Conservation (phyloP, 2,888 invertebrate species). For the Trilocha varians region DNA sequence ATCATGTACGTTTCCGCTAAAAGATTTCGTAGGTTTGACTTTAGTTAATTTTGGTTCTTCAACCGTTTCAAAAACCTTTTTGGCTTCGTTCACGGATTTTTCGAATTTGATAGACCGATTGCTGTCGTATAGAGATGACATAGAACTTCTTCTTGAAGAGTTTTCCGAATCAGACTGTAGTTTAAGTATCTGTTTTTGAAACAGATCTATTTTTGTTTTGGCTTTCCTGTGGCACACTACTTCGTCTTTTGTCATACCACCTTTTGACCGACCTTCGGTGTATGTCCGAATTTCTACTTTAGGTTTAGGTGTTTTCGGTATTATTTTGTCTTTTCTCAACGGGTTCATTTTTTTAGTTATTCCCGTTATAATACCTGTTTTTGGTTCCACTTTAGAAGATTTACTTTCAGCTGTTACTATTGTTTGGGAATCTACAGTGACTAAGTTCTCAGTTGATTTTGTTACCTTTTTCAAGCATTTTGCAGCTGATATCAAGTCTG, state of each 20-base stretch:
- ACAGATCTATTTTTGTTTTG: slow-evolving; percentile 63
- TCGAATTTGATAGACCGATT: slow-evolving; percentile 24
- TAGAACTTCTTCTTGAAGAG: slow-evolving; percentile 48
- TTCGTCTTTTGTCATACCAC: slow-evolving; percentile 50
- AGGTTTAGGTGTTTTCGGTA: slow-evolving; percentile 29
- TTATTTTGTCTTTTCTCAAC: slow-evolving; percentile 44
- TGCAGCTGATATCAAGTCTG: slow-evolving; percentile 45
- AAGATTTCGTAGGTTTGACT: slow-evolving; percentile 33
- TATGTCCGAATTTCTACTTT: slow-evolving; percentile 62
- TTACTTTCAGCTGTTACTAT: slow-evolving; percentile 7
- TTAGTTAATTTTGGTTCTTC: slow-evolving; percentile 25
- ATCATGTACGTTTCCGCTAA: slow-evolving; percentile 56
- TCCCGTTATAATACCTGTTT: slow-evolving; percentile 47
- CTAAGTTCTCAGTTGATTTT: slow-evolving; percentile 16
- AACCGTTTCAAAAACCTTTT: slow-evolving; percentile 44
- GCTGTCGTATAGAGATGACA: slow-evolving; percentile 43
- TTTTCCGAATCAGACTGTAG: slow-evolving; percentile 53
- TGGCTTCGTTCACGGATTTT: slow-evolving; percentile 43
- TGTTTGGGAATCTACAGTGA: slow-evolving; percentile 6
- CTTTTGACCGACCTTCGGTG: slow-evolving; percentile 42
- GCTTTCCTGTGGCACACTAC: slow-evolving; percentile 58
- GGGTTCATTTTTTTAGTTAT: slow-evolving; percentile 52
- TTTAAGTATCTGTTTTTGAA: slow-evolving; percentile 60
- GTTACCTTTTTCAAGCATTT: slow-evolving; percentile 36
- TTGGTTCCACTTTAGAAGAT: not conserved